Evolutionary conservation across 2,888 invertebrate genomes (phyloP), one percentile per base, ranked within the genome.

Genomic region (Chymomyza procnemis): DNA sequence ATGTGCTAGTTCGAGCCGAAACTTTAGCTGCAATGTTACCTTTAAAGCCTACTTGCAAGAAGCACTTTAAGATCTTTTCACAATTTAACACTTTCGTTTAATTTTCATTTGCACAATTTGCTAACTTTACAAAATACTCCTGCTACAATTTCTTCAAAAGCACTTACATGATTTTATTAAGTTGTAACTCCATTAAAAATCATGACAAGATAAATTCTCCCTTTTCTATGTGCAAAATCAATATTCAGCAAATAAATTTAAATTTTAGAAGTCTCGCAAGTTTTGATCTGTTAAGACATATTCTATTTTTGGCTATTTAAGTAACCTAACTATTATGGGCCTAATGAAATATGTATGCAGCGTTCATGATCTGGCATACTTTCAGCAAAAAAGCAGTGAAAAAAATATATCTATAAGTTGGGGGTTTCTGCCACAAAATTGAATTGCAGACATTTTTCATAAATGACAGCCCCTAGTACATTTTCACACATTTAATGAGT

Each of bases 391-490:
- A 41, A 41, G 3, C 9, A 12, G 9, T 12, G 3, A 41, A 12
- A 12, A 41, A 41, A 41, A 41, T 41, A 41, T 12, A 30, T 30
- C 30, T 30, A 41, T 41, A 41, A 41, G 12, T 12, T 41, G 34
- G 12, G 34, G 3, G 34, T 12, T 41, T 5, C 34, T 12, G 34
- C 34, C 65, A 60, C 58, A 47, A 73, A 75, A 74, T 67, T 58
- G 69, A 80, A 78, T 80, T 68, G 69, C 41, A 34, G 65, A 55
- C 79, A 74, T 76, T 78, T 78, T 83, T 83, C 80, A 78, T 65
- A 63, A 73, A 66, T 60, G 61, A 78, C 66, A 64, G 56, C 30
- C 57, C 48, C 41, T 22, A 55, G 34, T 16, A 26, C 19, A 67
- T 73, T 69, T 67, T 72, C 56, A 71, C 69, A 68, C 69, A 71